Conservation (phyloP, 2,888 invertebrate genomes). For the Drosophila lutescens region DNA sequence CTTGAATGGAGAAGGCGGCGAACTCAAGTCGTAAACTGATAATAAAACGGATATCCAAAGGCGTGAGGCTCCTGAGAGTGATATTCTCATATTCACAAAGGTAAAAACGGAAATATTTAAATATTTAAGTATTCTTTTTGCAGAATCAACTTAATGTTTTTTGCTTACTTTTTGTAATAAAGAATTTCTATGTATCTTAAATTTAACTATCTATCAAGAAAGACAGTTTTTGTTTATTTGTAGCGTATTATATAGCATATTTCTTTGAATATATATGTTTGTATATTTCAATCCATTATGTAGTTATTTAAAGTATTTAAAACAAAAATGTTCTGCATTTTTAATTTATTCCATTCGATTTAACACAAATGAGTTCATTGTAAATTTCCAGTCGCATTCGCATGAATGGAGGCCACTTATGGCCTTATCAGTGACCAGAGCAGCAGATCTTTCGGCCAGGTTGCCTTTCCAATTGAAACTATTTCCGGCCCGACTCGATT, state of each 20-base stretch:
- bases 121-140: no score
- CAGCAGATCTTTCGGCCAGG: conserved; percentile 23
- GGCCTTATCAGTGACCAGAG: conserved; percentile 29
- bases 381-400: conserved; percentile 1
- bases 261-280: no score
- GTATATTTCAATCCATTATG: not conserved
- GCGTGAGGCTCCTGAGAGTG: not conserved
- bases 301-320: not conserved
- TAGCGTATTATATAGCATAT: no score
- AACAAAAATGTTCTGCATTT: not conserved
- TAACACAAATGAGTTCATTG: conserved; percentile 26
- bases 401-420: conserved; percentile 38
- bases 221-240: no score
- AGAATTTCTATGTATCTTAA: not conserved
- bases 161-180: not conserved
- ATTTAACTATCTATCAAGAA: no score
- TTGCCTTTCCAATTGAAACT: conserved; percentile 38
- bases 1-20: not conserved
- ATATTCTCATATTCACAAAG: not conserved
- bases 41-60: conserved; percentile 1
- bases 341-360: conserved; percentile 6
- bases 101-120: no score
- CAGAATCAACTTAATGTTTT: no score
- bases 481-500: conserved; percentile 32
- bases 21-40: not conserved